Base-by-base conservation (phyloP, 2,888 invertebrate species). In the Phania funesta region DNA sequence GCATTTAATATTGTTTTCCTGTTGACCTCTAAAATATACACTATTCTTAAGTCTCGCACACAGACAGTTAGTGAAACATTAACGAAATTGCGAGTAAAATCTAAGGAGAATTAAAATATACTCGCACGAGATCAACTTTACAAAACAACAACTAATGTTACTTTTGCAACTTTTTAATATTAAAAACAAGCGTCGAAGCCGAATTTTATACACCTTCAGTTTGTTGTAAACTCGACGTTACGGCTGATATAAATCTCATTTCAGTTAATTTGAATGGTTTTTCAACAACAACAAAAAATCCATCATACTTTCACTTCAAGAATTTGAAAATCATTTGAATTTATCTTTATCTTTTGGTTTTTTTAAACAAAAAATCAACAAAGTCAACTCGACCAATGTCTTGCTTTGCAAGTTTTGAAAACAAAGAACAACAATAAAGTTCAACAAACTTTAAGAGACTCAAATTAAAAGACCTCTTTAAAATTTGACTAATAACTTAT, bases 1-100 rank as follows among this genome's bases (percentile, higher is more conserved):
- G 81, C 81, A 83, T 83, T 78, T 75, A 62, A 76, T 71, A 70
- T 67, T 83, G 75, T 83, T 84, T 84, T 84, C 84, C 84, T 84
- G 83, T 80, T 84, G 80, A 84, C 83, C 83, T 83, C 78, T 83
- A 84, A 84, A 80, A 46, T 32, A 67, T 62, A 74, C 67, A 44
- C 11, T 29, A 22, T 13, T 8, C 1, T 8, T 65, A 18, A 24
- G 16, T 24, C 6, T 26, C n/a, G n/a, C n/a, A n/a, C n/a, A 50
- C 18, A 26, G 24, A 54, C 58, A 35, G 11, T 13, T 11, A 24
- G 24, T 26, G 52, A 62, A 9, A 67, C 18, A 46, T 16, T 67
- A 41, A 13, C 13, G 11, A 11, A 38, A 38, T 13, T n/a, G n/a
- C 13, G 46, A 67, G 62, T 18, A 54, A 54, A 68, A 29, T 67